Base-by-base conservation (phyloP, 2,888 invertebrate genomes). In the Chydorus sphaericus region DNA sequence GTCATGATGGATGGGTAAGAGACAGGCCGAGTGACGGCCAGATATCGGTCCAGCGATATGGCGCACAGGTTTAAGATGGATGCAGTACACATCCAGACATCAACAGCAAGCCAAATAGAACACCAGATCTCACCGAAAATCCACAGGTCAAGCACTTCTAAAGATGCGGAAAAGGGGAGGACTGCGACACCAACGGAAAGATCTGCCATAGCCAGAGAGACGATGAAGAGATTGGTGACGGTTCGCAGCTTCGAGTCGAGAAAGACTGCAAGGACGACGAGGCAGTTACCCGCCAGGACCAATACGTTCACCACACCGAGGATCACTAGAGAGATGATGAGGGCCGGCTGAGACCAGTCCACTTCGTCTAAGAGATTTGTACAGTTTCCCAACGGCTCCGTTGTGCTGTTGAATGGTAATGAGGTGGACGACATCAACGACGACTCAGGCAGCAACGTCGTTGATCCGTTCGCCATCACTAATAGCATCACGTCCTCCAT, bases 11-110 rank as follows among this genome's bases (percentile, higher is more conserved):
- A 80, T 26, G 94, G 93, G 74, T 97, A 97, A 69, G 86, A 87
- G 65, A 97, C 88, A 0, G 97, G 97, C 55, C 92, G 78, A 38
- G 94, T 94, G 59, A 97, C 94, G 26, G 97, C 97, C 64, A 97
- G 85, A 74, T 96, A 97, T 71, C 96, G 79, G 74, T 89, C 88
- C 67, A 96, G 74, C 16, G 91, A 91, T 68, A 96, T 96, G 64
- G 91, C 94, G 69, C 93, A 93, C 56, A 96, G 78, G 72, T 96
- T 96, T 63, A 96, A 77, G 65, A 96, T 96, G 64, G 92, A 93
- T 0, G 96, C 92, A 0, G 97, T 97, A 73, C 94, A 96, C 86
- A 96, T 87, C 91, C 94, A 93, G 11, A 97, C 96, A 71, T 97
- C 97, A 57, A 94, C 82, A 0, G 96, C 94, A 60, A 97, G 75